Percentiles rank a stretch among this genome's conserved stretches.
phyloP scores from a whole-genome alignment of 2,797 vertebrate genomes.

The Premnoplex brunnescens region DNA sequence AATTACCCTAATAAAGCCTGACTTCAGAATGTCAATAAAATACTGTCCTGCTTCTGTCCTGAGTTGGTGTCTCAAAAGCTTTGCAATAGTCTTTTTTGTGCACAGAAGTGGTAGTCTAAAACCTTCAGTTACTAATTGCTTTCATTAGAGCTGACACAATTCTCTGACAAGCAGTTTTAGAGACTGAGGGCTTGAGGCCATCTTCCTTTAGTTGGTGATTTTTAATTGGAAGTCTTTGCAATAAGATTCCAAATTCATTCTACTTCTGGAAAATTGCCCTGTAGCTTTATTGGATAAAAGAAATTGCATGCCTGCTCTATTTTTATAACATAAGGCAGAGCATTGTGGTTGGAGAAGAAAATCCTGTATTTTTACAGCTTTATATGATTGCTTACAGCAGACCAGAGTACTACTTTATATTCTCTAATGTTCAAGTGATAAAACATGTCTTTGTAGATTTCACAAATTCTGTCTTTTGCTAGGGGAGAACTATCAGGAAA shows the following conservation, averaged over 20 bases:
- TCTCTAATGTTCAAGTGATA: not conserved
- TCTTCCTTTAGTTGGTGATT: conserved; percentile 56
- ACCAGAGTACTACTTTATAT: not conserved
- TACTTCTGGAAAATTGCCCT: conserved; percentile 41
- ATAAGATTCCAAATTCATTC: conserved; percentile 28
- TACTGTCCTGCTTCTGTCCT: not conserved
- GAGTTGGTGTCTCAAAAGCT: not conserved
- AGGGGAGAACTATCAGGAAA: not conserved
- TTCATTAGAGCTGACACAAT: conserved; percentile 7
- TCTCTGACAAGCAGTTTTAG: conserved; percentile 18
- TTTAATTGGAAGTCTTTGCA: conserved; percentile 40
- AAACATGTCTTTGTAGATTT: not conserved
- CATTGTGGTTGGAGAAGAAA: conserved; percentile 3
- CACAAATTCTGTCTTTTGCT: conserved; percentile 18
- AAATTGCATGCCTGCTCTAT: conserved; percentile 4
- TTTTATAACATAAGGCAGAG: conserved; percentile 39
- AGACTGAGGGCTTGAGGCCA: not conserved
- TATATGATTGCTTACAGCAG: conserved; percentile 32
- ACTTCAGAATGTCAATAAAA: not conserved
- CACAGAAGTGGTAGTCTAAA: not conserved
- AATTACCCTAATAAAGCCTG: not conserved
- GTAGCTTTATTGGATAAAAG: conserved; percentile 13
- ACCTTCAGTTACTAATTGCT: conserved; percentile 22
- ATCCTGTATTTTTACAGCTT: conserved; percentile 47
- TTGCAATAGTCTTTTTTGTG: not conserved